Evolutionary conservation across 2,888 invertebrate genomes (phyloP), one percentile per base, ranked within the genome.

Genomic region (Heterodera filipjevi): DNA sequence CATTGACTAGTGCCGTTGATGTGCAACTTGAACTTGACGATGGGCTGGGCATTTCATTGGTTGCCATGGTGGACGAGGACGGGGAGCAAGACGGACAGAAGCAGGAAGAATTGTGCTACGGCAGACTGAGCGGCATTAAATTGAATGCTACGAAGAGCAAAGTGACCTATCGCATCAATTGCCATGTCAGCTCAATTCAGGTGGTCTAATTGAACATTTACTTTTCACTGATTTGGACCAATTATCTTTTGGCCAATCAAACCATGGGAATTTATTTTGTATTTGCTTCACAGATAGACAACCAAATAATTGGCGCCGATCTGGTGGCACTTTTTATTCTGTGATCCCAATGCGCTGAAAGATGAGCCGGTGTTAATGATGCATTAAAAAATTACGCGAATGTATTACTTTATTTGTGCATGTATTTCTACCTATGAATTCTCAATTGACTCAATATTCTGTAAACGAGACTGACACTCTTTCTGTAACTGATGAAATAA

Each of bases 251-350:
- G n/a, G n/a, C n/a, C n/a, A n/a, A n/a, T n/a, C n/a, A n/a, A n/a
- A n/a, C n/a, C n/a, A n/a, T n/a, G n/a, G n/a, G n/a, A n/a, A n/a
- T n/a, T n/a, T n/a, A n/a, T n/a, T n/a, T n/a, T n/a, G n/a, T n/a
- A n/a, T n/a, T n/a, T n/a, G n/a, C n/a, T n/a, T n/a, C n/a, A n/a
- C 84, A 91, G 92, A 92, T 93, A 88, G 95, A 95, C 90, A 95
- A 95, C 89, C 94, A 97, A 92, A 89, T 97, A 79, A 92, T 94
- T 84, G 95, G 94, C 87, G 93, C 95, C 0, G 93, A 94, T 82
- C n/a, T 93, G 93, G 85, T 94, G 95, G 8, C 94, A 95, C 76
- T 92, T 95, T 82, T 90, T 97, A 84, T 94, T 94, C 89, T 93
- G 94, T n/a, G 90, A 91, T 2, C 90, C 90, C 92, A 84, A 89